Evolutionary conservation across 2,113 vertebrate species (phyloP), one percentile per base, ranked within the genome.

Genomic region (Synchiropus splendidus): DNA sequence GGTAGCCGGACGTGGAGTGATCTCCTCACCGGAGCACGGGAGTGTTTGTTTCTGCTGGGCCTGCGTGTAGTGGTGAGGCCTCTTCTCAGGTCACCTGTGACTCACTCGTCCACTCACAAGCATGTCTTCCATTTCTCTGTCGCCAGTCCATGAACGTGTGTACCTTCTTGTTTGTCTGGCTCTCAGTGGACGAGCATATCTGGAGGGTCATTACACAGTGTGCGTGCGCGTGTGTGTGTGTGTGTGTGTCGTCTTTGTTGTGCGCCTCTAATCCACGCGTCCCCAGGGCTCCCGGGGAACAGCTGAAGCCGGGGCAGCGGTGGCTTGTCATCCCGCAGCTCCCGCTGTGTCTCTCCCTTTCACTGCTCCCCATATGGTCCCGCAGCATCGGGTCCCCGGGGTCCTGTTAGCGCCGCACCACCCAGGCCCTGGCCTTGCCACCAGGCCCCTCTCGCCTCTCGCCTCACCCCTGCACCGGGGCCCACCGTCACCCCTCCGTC

Each of bases 281-380:
- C 84, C 86, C 88, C 64, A 78, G 85, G 83, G 89, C 89, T 92
- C 81, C 87, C 83, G 90, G 88, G 89, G 89, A 89, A 90, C 89
- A 88, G 86, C 83, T 85, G 83, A 86, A 87, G 75, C 81, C 63
- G 72, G 84, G 87, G 88, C 86, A 88, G 87, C 80, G 81, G 78
- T 83, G 85, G 78, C 85, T 85, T 89, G 90, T 90, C 89, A 90
- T 89, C 87, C 88, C 39, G 62, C 81, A 79, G 80, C 88, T 86
- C 85, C 83, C 85, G 80, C 83, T 86, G 86, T 74, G 85, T 85
- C 85, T 75, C 75, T 79, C 79, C 64, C 86, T 88, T 91, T 91
- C 88, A 88, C 87, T 89, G 73, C 80, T 83, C 88, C 90, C 93
- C 94, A 97, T 98, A 94, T 98, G 93, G 87, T 86, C 87, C 85